Percentiles rank a stretch among this genome's conserved stretches.
These are phyloP conservation scores for Uloborus diversus DNA, from an alignment of 1,140 invertebrate species.

Conservation along the genomic window DNA sequence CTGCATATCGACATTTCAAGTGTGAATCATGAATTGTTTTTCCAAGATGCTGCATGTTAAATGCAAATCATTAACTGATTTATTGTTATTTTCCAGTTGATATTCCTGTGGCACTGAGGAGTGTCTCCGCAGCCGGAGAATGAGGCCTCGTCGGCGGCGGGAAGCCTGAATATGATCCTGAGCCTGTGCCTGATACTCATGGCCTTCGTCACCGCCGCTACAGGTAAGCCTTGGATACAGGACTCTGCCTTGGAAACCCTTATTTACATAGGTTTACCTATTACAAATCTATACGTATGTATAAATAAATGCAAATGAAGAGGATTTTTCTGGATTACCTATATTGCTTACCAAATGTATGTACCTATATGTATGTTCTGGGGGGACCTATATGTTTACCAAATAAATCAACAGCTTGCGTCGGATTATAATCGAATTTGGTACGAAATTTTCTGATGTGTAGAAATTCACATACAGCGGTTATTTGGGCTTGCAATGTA, in stretches of 20 bases:
- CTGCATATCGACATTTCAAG: neutral
- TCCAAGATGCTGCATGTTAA: neutral
- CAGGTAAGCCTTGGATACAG: neutral
- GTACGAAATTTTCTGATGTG: too few relatives aligned
- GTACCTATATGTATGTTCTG: neutral
- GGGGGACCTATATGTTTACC: neutral
- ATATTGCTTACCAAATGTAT: neutral
- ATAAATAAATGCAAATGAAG: neutral
- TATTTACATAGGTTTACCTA: neutral
- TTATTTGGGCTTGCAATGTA: too few relatives aligned
- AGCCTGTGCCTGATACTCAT: conserved; percentile 28
- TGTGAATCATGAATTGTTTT: neutral
- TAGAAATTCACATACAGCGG: too few relatives aligned
- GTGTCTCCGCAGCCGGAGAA: neutral
- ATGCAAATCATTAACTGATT: neutral
- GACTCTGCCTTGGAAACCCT: neutral
- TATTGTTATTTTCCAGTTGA: neutral
- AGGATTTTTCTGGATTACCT: neutral
- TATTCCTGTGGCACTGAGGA: neutral
- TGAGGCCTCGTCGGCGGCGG: conserved; percentile 30
- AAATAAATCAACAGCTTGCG: too few relatives aligned
- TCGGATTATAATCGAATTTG: too few relatives aligned
- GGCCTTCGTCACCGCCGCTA: conserved; percentile 41
- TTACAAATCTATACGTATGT: neutral
- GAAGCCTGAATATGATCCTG: conserved; percentile 49